Base-by-base conservation (phyloP, 2,888 invertebrate species). In the Chironomus tentans region DNA sequence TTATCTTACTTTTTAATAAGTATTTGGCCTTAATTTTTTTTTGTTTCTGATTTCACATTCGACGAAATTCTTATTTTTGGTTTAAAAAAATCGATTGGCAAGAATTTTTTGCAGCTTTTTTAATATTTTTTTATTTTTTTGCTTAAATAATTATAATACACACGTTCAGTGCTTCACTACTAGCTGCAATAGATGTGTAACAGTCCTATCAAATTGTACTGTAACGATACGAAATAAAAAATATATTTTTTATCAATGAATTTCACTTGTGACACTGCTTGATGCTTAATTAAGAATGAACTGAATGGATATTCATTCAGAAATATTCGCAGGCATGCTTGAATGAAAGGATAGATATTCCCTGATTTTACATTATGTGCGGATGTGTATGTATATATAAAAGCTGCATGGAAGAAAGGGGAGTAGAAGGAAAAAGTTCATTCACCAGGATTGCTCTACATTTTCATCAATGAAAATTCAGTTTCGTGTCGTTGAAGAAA, bases 201-300 rank as follows among this genome's bases (percentile, higher is more conserved):
- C 56, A 71, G 71, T 71, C 56, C 71, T 71, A 12, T 71, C 15
- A 24, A n/a, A 50, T 47, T 72, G 18, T 50, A 72, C 72, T 72
- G 72, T n/a, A 71, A 71, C 4, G 50, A 71, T 4, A 56, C 7
- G 6, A 46, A 38, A 13, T n/a, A 15, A 56, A 62, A 28, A 28
- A 68, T 6, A 15, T 7, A 10, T 38, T 38, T 62, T 28, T 62
- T 62, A 46, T 72, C 72, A 72, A 28, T 56, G 28, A 28, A 50
- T n/a, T 24, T 56, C 56, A 15, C n/a, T 56, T 38, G 10, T 38
- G 38, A 2, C 38, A 18, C 10, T 46, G 18, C 15, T 24, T 48
- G 13, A 18, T 28, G 68, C 15, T 65, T 74, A 74, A 38, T 62
- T 74, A 22, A 74, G 74, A 74, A 74, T 74, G 74, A 74, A 56